These are phyloP conservation scores for Pelagia noctiluca DNA, from an alignment of 30 jellyfish, hydroid and myxozoan species.

Conservation along the genomic window DNA sequence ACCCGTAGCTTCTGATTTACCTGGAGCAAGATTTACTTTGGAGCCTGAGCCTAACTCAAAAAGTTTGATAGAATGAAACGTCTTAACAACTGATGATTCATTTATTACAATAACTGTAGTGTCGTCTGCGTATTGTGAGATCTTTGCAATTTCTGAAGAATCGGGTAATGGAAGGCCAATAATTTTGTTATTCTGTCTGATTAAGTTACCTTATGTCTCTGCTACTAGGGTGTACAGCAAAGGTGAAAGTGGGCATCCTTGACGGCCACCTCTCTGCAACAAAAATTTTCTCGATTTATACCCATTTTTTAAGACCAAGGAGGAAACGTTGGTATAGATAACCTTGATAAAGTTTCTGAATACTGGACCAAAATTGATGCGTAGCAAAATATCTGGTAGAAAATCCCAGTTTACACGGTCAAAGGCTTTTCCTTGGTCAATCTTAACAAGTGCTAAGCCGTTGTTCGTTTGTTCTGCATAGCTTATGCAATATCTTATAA, in stretches of 20 bases:
- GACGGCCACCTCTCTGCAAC: slow-evolving; percentile 27
- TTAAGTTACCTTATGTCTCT: slow-evolving; percentile 7
- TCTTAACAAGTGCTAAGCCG: slow-evolving; percentile 22
- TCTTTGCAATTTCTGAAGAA: not conserved
- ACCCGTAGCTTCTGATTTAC: too few relatives aligned
- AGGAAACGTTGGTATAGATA: not conserved
- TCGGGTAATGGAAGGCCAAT: slow-evolving; percentile 49
- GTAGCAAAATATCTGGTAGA: slow-evolving; percentile 15
- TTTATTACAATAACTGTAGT: too few relatives aligned
- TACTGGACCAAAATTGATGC: slow-evolving; percentile 33
- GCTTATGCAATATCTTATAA: slow-evolving; percentile 21
- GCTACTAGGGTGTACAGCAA: slow-evolving; percentile 29
- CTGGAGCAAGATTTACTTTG: too few relatives aligned
- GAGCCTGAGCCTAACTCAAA: too few relatives aligned
- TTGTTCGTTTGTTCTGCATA: slow-evolving; percentile 13
- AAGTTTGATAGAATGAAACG: too few relatives aligned
- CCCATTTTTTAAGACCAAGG: slow-evolving; percentile 19
- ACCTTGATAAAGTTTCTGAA: not conserved
- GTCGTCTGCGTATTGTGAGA: slow-evolving; percentile 47
- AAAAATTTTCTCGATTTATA: not conserved
- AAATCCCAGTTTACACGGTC: slow-evolving; percentile 67
- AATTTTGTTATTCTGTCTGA: not conserved
- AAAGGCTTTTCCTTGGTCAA: slow-evolving; percentile 76
- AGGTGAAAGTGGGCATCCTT: slow-evolving; percentile 60
- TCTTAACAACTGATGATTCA: too few relatives aligned